These are phyloP conservation scores for Tachina grossa DNA, from an alignment of 2,888 invertebrate species.

Conservation along the genomic window DNA sequence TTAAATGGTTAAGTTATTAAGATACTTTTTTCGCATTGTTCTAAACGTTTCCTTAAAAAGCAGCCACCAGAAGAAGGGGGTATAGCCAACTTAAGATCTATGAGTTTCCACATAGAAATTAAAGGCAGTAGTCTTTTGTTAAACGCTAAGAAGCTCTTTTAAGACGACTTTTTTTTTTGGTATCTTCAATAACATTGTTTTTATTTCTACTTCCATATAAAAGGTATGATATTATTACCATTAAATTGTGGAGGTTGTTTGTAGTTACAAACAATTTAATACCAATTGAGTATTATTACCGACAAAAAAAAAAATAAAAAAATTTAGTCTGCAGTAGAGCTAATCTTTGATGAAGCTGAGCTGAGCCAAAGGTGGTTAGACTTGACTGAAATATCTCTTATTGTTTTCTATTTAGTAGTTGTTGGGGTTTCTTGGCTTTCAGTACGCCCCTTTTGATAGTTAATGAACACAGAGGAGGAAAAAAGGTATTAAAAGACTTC, in stretches of 20 bases:
- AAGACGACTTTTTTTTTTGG: conserved; percentile 42
- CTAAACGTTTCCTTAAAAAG: conserved; percentile 16
- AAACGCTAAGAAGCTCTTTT: conserved; percentile 31
- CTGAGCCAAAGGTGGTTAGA: conserved; percentile 42
- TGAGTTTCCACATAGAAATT: conserved; percentile 39
- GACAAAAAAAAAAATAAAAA: conserved; percentile 50
- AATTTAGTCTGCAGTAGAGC: conserved; percentile 4
- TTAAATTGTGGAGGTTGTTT: conserved; percentile 72
- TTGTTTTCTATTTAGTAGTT: conserved; percentile 47
- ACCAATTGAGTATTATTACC: conserved; percentile 70
- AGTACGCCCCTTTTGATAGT: conserved; percentile 56
- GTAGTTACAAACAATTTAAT: conserved; percentile 72
- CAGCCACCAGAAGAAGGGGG: conserved; percentile 30
- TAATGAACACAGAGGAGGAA: conserved; percentile 33
- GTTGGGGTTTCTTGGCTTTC: conserved; percentile 49
- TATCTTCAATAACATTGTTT: conserved; percentile 16
- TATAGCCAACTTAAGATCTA: conserved; percentile 14
- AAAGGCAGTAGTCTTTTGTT: conserved; percentile 46
- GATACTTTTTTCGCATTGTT: conserved; percentile 42
- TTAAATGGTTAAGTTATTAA: conserved; percentile 63
- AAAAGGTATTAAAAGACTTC: conserved; percentile 41
- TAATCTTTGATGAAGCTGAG: conserved; percentile 48
- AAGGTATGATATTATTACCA: conserved; percentile 51
- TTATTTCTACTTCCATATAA: not conserved
- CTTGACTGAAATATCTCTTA: conserved; percentile 59